A percentile compares a stretch with the other conserved stretches of the same genome.
Evolutionary conservation across 2,113 vertebrate genomes (phyloP).

Genomic region (Ondatra zibethicus): DNA sequence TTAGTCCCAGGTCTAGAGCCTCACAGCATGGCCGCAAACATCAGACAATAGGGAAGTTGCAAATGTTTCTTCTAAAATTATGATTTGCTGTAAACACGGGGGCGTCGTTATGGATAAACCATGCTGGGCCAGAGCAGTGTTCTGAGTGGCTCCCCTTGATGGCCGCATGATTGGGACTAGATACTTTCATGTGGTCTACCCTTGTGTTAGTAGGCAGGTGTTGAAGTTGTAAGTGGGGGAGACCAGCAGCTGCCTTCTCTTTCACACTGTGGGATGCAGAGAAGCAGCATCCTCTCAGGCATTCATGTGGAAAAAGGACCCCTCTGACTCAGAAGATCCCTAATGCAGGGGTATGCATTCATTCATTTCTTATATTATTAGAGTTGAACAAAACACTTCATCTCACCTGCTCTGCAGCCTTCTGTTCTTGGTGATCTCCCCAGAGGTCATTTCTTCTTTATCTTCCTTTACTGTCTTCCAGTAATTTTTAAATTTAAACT

Average conservation of each 20-base stretch:
- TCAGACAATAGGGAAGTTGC: background rate
- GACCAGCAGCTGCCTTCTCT: background rate
- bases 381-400: background rate
- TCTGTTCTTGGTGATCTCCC: background rate
- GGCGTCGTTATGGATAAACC: accelerated
- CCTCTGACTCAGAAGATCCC: background rate
- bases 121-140: background rate
- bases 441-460: background rate
- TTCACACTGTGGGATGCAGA: background rate
- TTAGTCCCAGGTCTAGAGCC: too few relatives aligned
- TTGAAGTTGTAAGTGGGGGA: background rate
- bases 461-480: background rate
- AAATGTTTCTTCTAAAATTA: background rate
- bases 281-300: background rate
- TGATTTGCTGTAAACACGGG: accelerated
- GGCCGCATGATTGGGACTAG: background rate
- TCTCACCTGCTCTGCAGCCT: background rate
- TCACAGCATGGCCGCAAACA: background rate
- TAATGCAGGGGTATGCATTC: background rate
- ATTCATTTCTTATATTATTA: background rate
- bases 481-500: background rate
- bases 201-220: background rate
- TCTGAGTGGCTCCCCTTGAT: background rate
- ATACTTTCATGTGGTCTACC: background rate
- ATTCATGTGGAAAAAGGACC: background rate